Evolutionary conservation across 37 sponge, comb jelly and placozoan genomes (phyloP), one percentile per base, ranked within the genome.

Genomic region (Geodia barretti): DNA sequence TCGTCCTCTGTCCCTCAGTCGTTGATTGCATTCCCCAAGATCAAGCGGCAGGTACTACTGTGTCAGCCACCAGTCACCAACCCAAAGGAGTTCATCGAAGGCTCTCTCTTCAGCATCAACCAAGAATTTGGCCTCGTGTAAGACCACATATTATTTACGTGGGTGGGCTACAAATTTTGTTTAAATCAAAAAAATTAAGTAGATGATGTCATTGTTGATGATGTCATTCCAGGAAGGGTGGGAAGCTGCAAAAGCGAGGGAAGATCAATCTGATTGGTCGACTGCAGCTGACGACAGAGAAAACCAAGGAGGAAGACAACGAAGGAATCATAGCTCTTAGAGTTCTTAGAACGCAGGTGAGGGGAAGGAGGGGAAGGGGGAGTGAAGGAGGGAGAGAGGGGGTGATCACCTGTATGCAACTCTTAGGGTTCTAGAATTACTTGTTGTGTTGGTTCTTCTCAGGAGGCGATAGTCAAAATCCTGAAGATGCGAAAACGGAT

Each of bases 381-480:
- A 47, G 54, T 47, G 54, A 14, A 14, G 14, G 54, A 14, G 54
- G 54, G 54, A 47, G 54, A 47, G 54, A 47, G 54, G 54, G 54
- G 54, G n/a, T n/a, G n/a, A n/a, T n/a, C n/a, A n/a, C n/a, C n/a
- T n/a, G n/a, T n/a, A n/a, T n/a, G n/a, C n/a, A n/a, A n/a, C n/a
- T n/a, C n/a, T n/a, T n/a, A n/a, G n/a, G n/a, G n/a, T n/a, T n/a
- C n/a, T n/a, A n/a, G n/a, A n/a, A n/a, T n/a, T n/a, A n/a, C n/a
- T n/a, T n/a, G n/a, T n/a, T n/a, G n/a, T n/a, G n/a, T n/a, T n/a
- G n/a, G n/a, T 33, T 68, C 68, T 1, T 26, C 60, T 23, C 78
- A 96, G 97, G 97, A 96, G 62, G 97, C 97, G 19, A 85, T 96
- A 28, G 94, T 96, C 39, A 96, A 96, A 84, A 96, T 96, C 9